Conservation (phyloP, 2,113 vertebrate genomes). For the Sitta europaea region DNA sequence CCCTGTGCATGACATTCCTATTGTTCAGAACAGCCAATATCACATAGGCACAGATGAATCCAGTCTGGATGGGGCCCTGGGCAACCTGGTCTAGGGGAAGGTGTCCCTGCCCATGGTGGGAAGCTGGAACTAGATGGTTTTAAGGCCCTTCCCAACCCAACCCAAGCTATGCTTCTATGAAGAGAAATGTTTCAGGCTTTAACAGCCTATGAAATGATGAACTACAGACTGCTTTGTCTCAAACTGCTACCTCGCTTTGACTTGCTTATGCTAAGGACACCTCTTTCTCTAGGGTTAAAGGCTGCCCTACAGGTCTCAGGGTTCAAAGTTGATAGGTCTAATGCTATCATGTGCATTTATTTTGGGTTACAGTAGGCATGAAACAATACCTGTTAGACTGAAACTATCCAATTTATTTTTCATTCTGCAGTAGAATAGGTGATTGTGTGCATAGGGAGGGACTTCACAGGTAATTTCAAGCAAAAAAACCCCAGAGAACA, state of each 20-base stretch:
- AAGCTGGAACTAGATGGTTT: neutral
- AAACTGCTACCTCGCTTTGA: neutral
- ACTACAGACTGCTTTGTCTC: neutral
- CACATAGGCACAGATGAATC: fast-evolving
- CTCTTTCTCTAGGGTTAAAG: neutral
- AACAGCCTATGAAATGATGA: neutral
- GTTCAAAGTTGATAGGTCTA: neutral
- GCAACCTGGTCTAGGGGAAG: neutral
- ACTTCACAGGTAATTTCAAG: neutral
- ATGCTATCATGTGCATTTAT: neutral
- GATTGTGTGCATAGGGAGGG: too few species aligned
- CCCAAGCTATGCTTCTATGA: neutral
- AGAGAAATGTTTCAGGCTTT: neutral
- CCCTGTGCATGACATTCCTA: neutral
- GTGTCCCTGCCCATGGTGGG: neutral
- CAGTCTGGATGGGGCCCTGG: neutral
- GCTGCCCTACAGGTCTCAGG: neutral
- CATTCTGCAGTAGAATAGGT: neutral
- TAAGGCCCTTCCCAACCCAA: neutral
- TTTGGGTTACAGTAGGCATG: neutral
- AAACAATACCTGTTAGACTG: neutral
- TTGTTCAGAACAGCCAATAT: neutral
- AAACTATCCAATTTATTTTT: neutral
- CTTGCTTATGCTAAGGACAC: neutral
- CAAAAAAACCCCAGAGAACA: neutral